Conservation (phyloP, 2,888 invertebrate species). For the Hipparchia semele region DNA sequence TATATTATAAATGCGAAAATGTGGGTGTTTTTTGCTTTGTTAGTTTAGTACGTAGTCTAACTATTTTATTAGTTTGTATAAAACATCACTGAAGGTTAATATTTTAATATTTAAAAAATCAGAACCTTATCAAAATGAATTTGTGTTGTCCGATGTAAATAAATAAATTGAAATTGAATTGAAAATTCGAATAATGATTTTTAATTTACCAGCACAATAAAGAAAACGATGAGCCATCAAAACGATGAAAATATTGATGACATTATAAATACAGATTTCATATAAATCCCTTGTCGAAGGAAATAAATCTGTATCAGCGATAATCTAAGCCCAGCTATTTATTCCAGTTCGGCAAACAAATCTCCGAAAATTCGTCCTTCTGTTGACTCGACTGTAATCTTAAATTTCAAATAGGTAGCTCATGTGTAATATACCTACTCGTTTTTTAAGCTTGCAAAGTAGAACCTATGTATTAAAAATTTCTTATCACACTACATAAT, state of each 20-base stretch:
- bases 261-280: conserved; percentile 25
- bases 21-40: too few species aligned
- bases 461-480: neutral
- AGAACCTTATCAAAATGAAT: too few species aligned
- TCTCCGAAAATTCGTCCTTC: conserved; percentile 24
- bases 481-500: neutral
- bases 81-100: too few species aligned
- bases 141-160: neutral
- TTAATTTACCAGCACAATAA: neutral
- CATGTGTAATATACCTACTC: conserved; percentile 18
- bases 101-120: too few species aligned
- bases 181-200: neutral
- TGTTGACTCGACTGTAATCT: conserved; percentile 21
- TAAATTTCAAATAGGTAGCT: conserved; percentile 25
- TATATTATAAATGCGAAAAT: too few species aligned
- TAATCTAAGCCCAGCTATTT: conserved; percentile 34
- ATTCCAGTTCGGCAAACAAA: conserved; percentile 29
- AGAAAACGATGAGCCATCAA: conserved; percentile 18
- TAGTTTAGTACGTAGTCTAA: too few species aligned
- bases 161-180: neutral
- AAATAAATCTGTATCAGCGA: conserved; percentile 35
- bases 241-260: conserved; percentile 25
- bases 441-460: neutral
- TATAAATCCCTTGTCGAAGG: conserved; percentile 24
- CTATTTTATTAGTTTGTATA: too few species aligned